Base-by-base conservation (phyloP, 2,797 vertebrate genomes). In the Cottoperca gobio region DNA sequence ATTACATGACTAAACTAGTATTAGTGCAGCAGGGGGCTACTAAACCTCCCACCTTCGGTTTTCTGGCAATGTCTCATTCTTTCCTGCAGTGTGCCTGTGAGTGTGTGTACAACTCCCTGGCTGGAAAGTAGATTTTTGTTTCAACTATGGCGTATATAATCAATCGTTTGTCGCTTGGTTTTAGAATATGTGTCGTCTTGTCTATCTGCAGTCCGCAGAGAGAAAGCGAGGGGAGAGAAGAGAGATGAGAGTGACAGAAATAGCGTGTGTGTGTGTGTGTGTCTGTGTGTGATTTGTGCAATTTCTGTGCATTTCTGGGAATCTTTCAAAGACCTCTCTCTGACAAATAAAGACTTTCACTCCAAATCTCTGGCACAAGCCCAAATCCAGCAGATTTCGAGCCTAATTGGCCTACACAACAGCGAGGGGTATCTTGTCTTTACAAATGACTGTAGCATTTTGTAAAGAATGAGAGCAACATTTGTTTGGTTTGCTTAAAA, bases 361-460 rank as follows among this genome's bases (percentile, higher is more conserved):
- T 85, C 71, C 65, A 87, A 86, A 87, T 86, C 76, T 74, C 82
- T 87, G 88, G 91, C 89, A 85, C 83, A 71, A 70, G 35, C 82
- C 84, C 84, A 87, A 82, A 86, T 19, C 60, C 14, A 12, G 85
- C 89, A 89, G 84, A 91, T 88, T 91, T 89, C 58, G 35, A 86
- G 80, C 67, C 78, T 92, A 94, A 93, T 91, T 93, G 89, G 89
- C 79, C 82, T 64, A 86, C 91, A 88, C 82, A 87, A 91, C 87
- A 90, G 85, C 33, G 28, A 87, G 86, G 72, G 80, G 86, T 81
- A 73, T 79, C 82, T 88, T 81, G 78, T 86, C 76, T 86, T 86
- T 76, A 73, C 68, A 86, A 86, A 89, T 84, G 81, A 86, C 78
- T 84, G 65, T 65, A 65, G 76, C 39, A 67, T 74, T 85, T 80